phyloP scores from a whole-genome alignment of 2,888 invertebrate species.

The Luperina nickerlii region DNA sequence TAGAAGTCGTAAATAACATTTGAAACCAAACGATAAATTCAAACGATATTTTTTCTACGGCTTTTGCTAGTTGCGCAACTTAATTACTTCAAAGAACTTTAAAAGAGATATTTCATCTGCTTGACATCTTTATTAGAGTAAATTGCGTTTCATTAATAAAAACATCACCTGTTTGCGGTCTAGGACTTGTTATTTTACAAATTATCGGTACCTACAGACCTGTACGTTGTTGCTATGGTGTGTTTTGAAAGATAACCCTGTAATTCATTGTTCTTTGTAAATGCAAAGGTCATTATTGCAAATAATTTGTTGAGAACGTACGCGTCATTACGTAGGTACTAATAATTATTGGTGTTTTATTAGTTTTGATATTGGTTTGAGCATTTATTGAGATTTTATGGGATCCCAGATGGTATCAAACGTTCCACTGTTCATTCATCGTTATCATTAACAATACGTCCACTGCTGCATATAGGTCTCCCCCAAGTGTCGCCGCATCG shows the following conservation, averaged over 20 bases:
- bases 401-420: too few relatives aligned
- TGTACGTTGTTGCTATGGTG: constrained; percentile 28
- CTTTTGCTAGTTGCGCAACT: constrained; percentile 23
- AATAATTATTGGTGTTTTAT: constrained; percentile 13
- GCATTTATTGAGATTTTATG: too few relatives aligned
- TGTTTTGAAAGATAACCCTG: constrained; percentile 41
- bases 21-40: constrained; percentile 12
- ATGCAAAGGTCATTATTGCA: constrained; percentile 46
- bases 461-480: too few relatives aligned
- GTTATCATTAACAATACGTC: background rate
- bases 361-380: background rate
- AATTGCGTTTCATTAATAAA: constrained; percentile 41
- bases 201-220: constrained; percentile 32
- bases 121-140: constrained; percentile 45
- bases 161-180: constrained; percentile 45
- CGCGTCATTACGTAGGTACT: constrained; percentile 21
- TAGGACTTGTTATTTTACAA: constrained; percentile 35
- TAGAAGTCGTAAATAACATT: constrained; percentile 34
- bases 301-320: constrained; percentile 36
- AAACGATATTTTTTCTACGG: constrained; percentile 31
- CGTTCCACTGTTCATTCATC: background rate
- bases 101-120: constrained; percentile 36
- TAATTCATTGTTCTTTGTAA: constrained; percentile 51
- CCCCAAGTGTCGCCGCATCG: background rate
- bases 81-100: constrained; percentile 22